phyloP scores from a whole-genome alignment of 2,113 vertebrate genomes.

The Gymnocephalus cernua region DNA sequence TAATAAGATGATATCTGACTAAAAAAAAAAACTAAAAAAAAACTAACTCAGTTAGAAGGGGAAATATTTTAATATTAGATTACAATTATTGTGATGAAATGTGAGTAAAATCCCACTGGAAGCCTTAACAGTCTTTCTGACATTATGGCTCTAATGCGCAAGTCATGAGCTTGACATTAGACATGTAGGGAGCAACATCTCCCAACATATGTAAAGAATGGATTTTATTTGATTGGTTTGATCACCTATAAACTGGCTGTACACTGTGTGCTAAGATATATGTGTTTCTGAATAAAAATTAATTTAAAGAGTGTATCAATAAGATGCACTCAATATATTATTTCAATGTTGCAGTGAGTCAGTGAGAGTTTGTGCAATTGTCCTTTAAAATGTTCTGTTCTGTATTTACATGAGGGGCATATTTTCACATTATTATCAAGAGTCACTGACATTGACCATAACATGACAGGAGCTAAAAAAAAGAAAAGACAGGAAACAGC shows the following conservation, averaged over 20 bases:
- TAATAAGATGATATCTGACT: neutral
- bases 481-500: slow-evolving; percentile 24
- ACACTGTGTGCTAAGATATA: neutral
- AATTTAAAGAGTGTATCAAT: neutral
- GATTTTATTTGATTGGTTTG: neutral
- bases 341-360: neutral
- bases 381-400: neutral
- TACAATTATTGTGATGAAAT: neutral
- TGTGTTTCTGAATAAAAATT: neutral
- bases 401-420: neutral
- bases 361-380: neutral
- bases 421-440: neutral
- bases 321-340: neutral
- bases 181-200: neutral
- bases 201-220: neutral
- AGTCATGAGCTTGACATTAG: neutral
- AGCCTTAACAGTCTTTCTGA: neutral
- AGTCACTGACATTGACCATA: slow-evolving; percentile 1
- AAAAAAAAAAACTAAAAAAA: neutral
- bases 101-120: neutral
- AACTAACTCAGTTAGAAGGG: neutral
- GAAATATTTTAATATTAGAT: neutral
- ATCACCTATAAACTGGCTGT: neutral
- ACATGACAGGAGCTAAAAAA: neutral
- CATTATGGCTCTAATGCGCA: neutral